Conservation (phyloP, 2,888 invertebrate genomes). For the Pedicia rivosa region DNA sequence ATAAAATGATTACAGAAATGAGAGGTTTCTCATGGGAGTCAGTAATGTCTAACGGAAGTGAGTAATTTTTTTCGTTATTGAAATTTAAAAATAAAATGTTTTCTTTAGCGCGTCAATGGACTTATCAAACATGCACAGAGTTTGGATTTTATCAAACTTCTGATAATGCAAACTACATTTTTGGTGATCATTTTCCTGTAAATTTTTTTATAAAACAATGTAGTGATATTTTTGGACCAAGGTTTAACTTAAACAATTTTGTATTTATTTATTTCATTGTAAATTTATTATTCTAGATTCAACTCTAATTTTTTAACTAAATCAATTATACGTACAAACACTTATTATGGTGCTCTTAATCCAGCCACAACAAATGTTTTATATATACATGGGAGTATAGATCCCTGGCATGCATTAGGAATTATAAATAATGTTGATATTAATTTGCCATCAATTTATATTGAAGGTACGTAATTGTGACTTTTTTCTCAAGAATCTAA, state of each 20-base stretch:
- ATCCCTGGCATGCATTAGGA: slow-evolving; percentile 77
- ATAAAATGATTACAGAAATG: slow-evolving; percentile 52
- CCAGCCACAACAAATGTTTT: slow-evolving; percentile 57
- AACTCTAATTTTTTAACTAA: slow-evolving; percentile 40
- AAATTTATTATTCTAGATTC: no score
- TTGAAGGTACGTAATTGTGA: slow-evolving; percentile 38
- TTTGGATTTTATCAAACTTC: slow-evolving; percentile 93
- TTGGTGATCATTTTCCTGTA: slow-evolving; percentile 59
- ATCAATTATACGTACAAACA: slow-evolving; percentile 57
- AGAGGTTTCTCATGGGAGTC: slow-evolving; percentile 51
- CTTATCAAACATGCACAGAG: slow-evolving; percentile 89
- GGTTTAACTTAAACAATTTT: no score
- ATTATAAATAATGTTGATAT: slow-evolving; percentile 39
- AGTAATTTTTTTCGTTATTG: neutral
- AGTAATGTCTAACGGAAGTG: slow-evolving; percentile 40
- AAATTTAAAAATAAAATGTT: slow-evolving; percentile 8
- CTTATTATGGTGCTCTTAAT: slow-evolving; percentile 58
- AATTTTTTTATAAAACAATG: slow-evolving; percentile 72
- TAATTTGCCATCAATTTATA: slow-evolving; percentile 51
- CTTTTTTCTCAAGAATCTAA: neutral
- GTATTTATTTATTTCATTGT: slow-evolving; percentile 5
- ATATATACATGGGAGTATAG: slow-evolving; percentile 77
- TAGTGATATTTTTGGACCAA: slow-evolving; percentile 63
- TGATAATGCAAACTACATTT: slow-evolving; percentile 33
- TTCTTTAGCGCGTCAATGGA: slow-evolving; percentile 64